Percentiles rank a stretch among this genome's conserved stretches.
Conservation (phyloP, 2,888 invertebrate genomes). For the Acleris cristana region DNA sequence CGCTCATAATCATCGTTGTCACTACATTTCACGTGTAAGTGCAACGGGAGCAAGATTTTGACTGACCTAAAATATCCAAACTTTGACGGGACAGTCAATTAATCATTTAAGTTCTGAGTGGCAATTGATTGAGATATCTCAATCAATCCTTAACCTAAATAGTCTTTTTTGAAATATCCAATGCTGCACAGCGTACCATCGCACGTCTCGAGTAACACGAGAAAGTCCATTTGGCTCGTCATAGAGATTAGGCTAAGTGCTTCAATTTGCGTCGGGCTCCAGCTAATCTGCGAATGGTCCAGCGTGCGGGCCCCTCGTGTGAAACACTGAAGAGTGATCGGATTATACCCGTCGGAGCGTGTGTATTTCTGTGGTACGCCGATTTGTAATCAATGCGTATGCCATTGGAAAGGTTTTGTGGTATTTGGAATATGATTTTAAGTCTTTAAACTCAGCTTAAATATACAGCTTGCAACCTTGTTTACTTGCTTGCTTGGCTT, state of each 20-base stretch:
- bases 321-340: constrained; percentile 60
- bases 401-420: neutral
- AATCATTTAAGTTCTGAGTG: too few species aligned
- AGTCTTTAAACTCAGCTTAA: neutral
- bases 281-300: constrained; percentile 57
- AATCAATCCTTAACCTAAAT: neutral
- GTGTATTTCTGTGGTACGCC: constrained; percentile 13
- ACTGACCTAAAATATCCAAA: too few species aligned
- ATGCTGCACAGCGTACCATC: constrained; percentile 10
- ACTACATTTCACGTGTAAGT: too few species aligned
- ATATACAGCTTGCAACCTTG: neutral
- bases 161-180: constrained; percentile 1
- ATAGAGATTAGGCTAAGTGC: constrained; percentile 54
- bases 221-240: constrained; percentile 51
- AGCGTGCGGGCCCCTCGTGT: constrained; percentile 51
- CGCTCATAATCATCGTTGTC: too few species aligned
- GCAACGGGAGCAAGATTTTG: too few species aligned
- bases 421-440: neutral
- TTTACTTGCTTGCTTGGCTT: too few species aligned
- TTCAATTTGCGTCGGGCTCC: constrained; percentile 56
- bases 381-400: constrained; percentile 9
- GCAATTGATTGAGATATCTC: too few species aligned
- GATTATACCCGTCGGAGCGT: constrained; percentile 52
- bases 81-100: too few species aligned
- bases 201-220: constrained; percentile 21